Percentiles rank a stretch among this genome's conserved stretches.
Conservation (phyloP, 2,113 vertebrate genomes). For the Mixornis gularis region DNA sequence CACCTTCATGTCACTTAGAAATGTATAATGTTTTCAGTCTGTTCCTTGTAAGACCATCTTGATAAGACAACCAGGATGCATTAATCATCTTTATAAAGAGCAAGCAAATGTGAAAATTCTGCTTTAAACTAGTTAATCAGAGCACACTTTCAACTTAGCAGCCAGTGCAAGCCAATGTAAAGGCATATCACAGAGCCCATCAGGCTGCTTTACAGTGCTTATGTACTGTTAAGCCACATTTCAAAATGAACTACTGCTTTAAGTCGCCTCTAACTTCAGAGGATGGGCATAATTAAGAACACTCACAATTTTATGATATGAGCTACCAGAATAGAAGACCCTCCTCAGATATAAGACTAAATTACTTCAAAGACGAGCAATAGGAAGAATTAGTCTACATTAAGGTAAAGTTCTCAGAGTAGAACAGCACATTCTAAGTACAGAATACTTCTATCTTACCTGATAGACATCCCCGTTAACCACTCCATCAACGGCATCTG, state of each 20-base stretch:
- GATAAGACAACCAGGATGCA: not conserved
- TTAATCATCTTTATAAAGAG: not conserved
- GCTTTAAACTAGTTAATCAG: not conserved
- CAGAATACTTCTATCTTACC: slow-evolving; percentile 58
- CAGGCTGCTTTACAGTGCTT: not conserved
- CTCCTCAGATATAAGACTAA: not conserved
- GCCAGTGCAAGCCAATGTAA: not conserved
- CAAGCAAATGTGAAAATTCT: not conserved
- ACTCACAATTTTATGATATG: not conserved
- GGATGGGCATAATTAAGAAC: not conserved
- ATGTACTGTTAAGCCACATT: not conserved
- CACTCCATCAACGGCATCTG: slow-evolving; percentile 78
- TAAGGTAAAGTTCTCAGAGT: not conserved
- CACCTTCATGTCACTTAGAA: not conserved
- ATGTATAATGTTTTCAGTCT: not conserved
- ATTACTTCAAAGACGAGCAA: not conserved
- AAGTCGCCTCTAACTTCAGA: not conserved
- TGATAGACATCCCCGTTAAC: slow-evolving; percentile 83
- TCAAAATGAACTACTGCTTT: not conserved
- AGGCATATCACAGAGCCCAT: not conserved
- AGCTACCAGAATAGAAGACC: not conserved
- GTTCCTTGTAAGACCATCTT: not conserved
- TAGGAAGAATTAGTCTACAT: not conserved
- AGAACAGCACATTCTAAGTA: not conserved
- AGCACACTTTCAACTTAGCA: not conserved